Base-by-base conservation (phyloP, 2,797 vertebrate species). In the Anabas testudineus region DNA sequence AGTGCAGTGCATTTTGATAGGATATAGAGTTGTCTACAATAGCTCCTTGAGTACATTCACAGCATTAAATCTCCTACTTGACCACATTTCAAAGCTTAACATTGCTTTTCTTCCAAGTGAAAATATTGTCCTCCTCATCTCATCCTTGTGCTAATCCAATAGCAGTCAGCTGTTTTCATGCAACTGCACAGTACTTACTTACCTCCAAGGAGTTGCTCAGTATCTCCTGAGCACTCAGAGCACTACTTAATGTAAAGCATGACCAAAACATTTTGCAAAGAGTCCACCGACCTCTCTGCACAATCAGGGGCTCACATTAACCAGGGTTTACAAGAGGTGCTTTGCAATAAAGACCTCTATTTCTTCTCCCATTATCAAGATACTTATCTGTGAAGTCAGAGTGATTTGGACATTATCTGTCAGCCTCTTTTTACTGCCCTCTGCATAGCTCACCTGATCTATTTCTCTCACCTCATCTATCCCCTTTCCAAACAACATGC, bases 211-310 rank as follows among this genome's bases (percentile, higher is more conserved):
- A 70, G 67, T 70, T 49, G 49, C 56, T 80, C 43, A 43, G 51
- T 61, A 39, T 79, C 76, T 84, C 58, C 34, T 1, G 10, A 72
- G 68, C 14, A n/a, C 67, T 57, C 37, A n/a, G 32, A 53, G 67
- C 24, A n/a, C 65, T 59, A 19, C 68, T 78, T 82, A 65, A 74
- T 47, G 67, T 79, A 62, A 75, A 86, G 77, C 41, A 55, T 81
- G 82, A 84, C 79, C 75, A 66, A 82, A 81, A 84, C 58, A 72
- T 82, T 82, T 82, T 21, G 77, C 67, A 55, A 62, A 72, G 54
- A 53, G 61, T 79, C 71, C 26, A 26, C 54, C 5, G 21, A 75
- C 58, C 70, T 70, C 78, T 60, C 43, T 26, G 49, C 14, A 36
- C 69, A 74, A 76, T 73, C 70, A 66, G 56, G 21, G n/a, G 59